phyloP scores from a whole-genome alignment of 2,888 invertebrate genomes.

The Thecocarcelia acutangulata region DNA sequence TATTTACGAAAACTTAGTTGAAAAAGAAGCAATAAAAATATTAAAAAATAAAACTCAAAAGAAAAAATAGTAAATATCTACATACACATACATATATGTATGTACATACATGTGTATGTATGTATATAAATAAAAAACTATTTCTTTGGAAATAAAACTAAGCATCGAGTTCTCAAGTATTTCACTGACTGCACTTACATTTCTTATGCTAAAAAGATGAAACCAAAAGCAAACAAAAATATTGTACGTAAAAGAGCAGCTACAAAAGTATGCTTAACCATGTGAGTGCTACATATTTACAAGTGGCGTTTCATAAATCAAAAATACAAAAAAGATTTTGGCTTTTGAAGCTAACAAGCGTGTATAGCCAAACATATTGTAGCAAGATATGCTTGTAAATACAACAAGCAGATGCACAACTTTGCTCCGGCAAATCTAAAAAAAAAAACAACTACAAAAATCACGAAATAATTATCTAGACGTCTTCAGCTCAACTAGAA shows the following conservation, averaged over 20 bases:
- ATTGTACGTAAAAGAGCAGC: neutral
- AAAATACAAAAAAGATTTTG: slow-evolving; percentile 16
- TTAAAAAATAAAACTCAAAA: neutral
- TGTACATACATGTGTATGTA: too few relatives aligned
- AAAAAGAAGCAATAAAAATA: neutral
- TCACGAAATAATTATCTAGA: too few relatives aligned
- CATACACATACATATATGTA: too few relatives aligned
- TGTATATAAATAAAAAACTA: slow-evolving; percentile 34
- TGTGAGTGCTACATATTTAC: slow-evolving; percentile 4
- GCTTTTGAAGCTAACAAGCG: slow-evolving; percentile 10
- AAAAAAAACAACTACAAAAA: too few relatives aligned
- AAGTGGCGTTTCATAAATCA: slow-evolving; percentile 39
- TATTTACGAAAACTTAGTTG: slow-evolving; percentile 42
- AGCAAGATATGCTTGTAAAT: too few relatives aligned
- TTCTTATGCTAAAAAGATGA: slow-evolving; percentile 24
- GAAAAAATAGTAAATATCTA: slow-evolving; percentile 30
- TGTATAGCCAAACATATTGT: neutral
- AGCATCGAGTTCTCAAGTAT: slow-evolving; percentile 42
- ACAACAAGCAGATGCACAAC: neutral
- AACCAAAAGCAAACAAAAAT: slow-evolving; percentile 28
- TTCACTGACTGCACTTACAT: slow-evolving; percentile 22
- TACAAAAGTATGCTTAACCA: neutral
- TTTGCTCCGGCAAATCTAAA: too few relatives aligned
- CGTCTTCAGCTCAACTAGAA: neutral
- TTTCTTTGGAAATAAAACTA: slow-evolving; percentile 27